Percentiles rank a stretch among this genome's conserved stretches.
Evolutionary conservation across 2,888 invertebrate species (phyloP).

Genomic region (Volucella bombylans): DNA sequence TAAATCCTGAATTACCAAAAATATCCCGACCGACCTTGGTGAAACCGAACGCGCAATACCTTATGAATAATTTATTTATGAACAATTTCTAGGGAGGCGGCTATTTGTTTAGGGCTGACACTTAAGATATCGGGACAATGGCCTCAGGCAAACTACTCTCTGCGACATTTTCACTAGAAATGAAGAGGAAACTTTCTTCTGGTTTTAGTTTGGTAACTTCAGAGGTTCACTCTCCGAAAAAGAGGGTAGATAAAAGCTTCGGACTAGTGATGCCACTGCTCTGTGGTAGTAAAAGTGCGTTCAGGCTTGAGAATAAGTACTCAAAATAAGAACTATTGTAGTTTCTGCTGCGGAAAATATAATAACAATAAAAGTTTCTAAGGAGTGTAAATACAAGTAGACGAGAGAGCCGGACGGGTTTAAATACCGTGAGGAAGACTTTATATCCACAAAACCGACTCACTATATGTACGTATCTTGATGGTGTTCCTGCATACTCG

Average conservation of each 20-base stretch:
- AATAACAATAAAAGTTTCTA: too few relatives aligned
- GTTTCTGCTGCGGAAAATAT: too few relatives aligned
- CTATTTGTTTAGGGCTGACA: slow-evolving; percentile 21
- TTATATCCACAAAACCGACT: too few relatives aligned
- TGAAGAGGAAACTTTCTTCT: slow-evolving; percentile 62
- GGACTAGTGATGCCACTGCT: slow-evolving; percentile 17
- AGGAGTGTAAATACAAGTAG: too few relatives aligned
- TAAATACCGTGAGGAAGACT: too few relatives aligned
- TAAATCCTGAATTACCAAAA: slow-evolving; percentile 19
- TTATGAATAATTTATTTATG: slow-evolving; percentile 63
- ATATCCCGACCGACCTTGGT: slow-evolving; percentile 39
- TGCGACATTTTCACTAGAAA: slow-evolving; percentile 57
- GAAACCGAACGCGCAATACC: slow-evolving; percentile 25
- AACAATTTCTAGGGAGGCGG: slow-evolving; percentile 50
- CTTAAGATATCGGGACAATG: background rate
- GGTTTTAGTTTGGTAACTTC: slow-evolving; percentile 8
- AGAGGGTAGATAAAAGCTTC: slow-evolving; percentile 60
- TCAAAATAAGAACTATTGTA: too few relatives aligned
- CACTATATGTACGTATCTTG: too few relatives aligned
- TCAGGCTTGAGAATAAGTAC: too few relatives aligned
- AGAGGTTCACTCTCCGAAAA: slow-evolving; percentile 6
- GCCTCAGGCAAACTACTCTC: slow-evolving; percentile 34
- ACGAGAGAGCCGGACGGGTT: too few relatives aligned
- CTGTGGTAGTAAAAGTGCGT: background rate
- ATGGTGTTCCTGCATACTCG: too few relatives aligned